Conservation (phyloP, 2,888 invertebrate genomes). For the Polylopha cassiicola region DNA sequence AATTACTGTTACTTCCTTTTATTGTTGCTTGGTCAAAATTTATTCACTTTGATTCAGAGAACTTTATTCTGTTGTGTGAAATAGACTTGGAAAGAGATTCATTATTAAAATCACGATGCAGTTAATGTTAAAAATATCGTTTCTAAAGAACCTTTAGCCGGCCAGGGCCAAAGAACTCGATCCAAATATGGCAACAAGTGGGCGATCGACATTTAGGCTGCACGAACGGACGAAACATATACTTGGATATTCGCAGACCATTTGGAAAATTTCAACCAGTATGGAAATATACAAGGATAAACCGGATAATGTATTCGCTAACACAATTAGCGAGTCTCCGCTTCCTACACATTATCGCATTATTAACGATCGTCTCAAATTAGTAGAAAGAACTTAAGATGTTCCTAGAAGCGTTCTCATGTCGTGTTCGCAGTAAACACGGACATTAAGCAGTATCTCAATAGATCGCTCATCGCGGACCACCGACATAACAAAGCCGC, state of each 20-base stretch:
- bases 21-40: too few species aligned
- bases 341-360: conserved; percentile 20
- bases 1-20: too few species aligned
- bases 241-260: conserved; percentile 47
- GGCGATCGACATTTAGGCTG: conserved; percentile 64
- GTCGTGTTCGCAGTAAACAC: conserved; percentile 21
- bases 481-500: conserved; percentile 38
- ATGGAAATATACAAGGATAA: conserved; percentile 45
- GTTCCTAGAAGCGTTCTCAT: conserved; percentile 19
- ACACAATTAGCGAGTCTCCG: neutral
- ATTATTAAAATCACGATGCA: conserved; percentile 4
- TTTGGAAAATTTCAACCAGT: conserved; percentile 54
- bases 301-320: neutral
- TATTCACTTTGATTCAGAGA: too few species aligned
- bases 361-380: conserved; percentile 9
- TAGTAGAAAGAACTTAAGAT: conserved; percentile 18
- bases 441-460: conserved; percentile 18
- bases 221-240: conserved; percentile 30
- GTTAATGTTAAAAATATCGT: conserved; percentile 4
- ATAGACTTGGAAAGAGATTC: too few species aligned
- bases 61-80: too few species aligned
- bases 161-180: conserved; percentile 46
- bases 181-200: conserved; percentile 50
- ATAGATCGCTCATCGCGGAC: conserved; percentile 28
- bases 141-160: conserved; percentile 34